Percentiles rank a stretch among this genome's conserved stretches.
Conservation (phyloP, 2,797 vertebrate species). For the Chelon labrosus region DNA sequence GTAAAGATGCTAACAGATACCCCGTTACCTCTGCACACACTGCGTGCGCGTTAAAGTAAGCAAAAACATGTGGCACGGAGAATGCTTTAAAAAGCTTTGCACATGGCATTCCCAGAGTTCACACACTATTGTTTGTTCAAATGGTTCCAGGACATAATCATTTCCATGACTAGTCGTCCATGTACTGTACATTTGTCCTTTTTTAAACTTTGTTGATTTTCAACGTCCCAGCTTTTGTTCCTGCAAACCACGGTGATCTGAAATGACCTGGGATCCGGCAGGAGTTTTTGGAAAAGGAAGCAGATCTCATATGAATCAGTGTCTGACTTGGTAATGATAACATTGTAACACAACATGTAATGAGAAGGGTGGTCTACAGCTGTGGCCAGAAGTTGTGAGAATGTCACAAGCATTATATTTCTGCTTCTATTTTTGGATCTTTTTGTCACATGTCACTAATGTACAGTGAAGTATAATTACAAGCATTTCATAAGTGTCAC, state of each 20-base stretch:
- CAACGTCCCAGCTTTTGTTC: too few relatives aligned
- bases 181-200: neutral
- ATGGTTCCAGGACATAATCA: neutral
- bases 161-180: neutral
- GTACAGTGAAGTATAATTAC: neutral
- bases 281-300: too few relatives aligned
- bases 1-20: constrained; percentile 66
- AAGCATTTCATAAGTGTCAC: neutral
- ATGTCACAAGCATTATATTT: too few relatives aligned
- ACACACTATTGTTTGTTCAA: neutral
- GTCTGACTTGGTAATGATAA: too few relatives aligned
- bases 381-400: too few relatives aligned
- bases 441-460: neutral
- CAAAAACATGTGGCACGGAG: constrained; percentile 61
- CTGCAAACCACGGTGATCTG: too few relatives aligned
- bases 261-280: too few relatives aligned
- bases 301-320: too few relatives aligned
- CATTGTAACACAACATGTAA: too few relatives aligned
- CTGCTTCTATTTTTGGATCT: constrained; percentile 6
- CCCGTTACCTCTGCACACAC: constrained; percentile 10
- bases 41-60: constrained; percentile 34
- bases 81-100: neutral
- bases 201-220: too few relatives aligned
- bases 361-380: too few relatives aligned
- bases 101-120: constrained; percentile 3